Base-by-base conservation (phyloP, 37 sponge, comb jelly and placozoan genomes). In the Ianthella basta region DNA sequence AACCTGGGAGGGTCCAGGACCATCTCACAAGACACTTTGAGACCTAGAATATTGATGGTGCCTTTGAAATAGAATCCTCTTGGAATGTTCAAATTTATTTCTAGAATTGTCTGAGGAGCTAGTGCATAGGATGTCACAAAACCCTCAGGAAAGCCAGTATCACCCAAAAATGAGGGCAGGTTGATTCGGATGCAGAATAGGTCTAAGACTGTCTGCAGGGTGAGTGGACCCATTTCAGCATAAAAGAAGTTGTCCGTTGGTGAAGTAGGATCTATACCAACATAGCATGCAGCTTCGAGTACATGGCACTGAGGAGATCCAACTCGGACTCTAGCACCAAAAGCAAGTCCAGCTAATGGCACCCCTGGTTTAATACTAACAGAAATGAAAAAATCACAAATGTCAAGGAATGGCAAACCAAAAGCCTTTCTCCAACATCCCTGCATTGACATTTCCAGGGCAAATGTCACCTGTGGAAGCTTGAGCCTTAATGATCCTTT, bases 21-120 rank as follows among this genome's bases (percentile, higher is more conserved):
- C 8, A 86, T 55, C 4, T 86, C 86, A 44, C 25, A 55, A 16
- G 25, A 19, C 40, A 75, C 80, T 29, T 5, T 30, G 20, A 86
- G 68, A 21, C 86, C 86, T 64, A 86, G 59, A n/a, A 79, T 80
- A 54, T 79, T 86, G 40, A 79, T 61, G 13, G 86, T 86, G 53
- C 86, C 86, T 66, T 86, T 86, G 80, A 86, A 79, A 55, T 56
- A 50, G 25, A 79, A 79, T 0, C 86, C 86, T 4, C 20, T 13
- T 19, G 67, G 80, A 75, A 86, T 86, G 21, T 30, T 64, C 41
- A 86, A n/a, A 20, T 39, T 37, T 18, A 59, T 54, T 65, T 65
- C 33, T 27, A 54, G 80, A 6, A 86, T 80, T 14, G 24, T 30
- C 5, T 60, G 63, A 4, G 60, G 59, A 25, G 25, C 1, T 3